phyloP scores from a whole-genome alignment of 2,113 vertebrate genomes.

The Antidorcas marsupialis region DNA sequence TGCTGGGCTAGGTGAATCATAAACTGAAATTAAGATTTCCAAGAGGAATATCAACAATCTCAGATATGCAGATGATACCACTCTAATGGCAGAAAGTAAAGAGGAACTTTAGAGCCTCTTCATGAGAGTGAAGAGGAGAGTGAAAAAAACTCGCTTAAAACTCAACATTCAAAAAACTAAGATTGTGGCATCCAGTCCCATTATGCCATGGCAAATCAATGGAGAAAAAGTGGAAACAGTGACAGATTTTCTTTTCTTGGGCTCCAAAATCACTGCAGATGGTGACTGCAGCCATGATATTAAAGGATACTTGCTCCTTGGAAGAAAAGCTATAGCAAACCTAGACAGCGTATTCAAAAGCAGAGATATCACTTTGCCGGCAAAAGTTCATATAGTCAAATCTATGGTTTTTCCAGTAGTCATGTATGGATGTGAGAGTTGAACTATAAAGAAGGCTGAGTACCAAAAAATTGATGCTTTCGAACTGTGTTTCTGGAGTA shows the following conservation, averaged over 20 bases:
- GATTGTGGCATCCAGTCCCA: not conserved
- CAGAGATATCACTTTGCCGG: not conserved
- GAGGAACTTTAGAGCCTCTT: not conserved
- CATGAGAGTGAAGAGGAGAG: not conserved
- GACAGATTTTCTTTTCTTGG: not conserved
- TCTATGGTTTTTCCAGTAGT: not conserved
- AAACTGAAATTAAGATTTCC: not conserved
- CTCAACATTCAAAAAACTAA: not conserved
- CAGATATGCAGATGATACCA: not conserved
- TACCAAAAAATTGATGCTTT: not conserved
- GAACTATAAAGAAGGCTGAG: not conserved
- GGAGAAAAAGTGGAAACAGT: not conserved
- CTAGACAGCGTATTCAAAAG: not conserved
- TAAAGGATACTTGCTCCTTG: not conserved
- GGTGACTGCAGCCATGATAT: not conserved
- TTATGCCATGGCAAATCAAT: not conserved
- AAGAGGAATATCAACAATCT: not conserved
- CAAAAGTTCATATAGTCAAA: not conserved
- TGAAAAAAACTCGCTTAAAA: not conserved
- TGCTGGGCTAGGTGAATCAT: not conserved
- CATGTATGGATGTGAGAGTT: not conserved
- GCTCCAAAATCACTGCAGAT: not conserved
- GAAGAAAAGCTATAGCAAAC: not conserved
- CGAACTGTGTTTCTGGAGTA: not conserved
- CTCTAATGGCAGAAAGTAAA: not conserved